Evolutionary conservation across 2,888 invertebrate genomes (phyloP).

Genomic region (Ormyrus labotus): DNA sequence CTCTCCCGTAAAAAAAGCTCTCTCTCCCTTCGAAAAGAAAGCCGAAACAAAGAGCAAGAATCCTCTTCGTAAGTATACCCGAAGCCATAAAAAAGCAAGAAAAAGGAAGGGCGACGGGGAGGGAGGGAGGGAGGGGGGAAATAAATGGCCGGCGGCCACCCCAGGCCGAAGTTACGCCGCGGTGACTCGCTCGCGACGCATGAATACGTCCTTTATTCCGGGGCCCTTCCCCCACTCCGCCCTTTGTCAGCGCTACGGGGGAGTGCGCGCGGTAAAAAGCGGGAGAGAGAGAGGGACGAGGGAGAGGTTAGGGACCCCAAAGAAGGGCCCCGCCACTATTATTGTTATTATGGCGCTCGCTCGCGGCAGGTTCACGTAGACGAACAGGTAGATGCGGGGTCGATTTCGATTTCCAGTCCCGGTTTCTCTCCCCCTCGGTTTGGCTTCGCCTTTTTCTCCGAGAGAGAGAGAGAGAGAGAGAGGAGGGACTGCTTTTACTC

Average conservation of each 20-base stretch:
- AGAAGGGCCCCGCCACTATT: conserved; percentile 32
- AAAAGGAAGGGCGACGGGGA: background rate
- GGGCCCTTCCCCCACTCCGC: conserved; percentile 35
- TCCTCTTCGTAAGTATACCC: no score
- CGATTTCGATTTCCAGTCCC: conserved; percentile 52
- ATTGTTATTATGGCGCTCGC: conserved; percentile 37
- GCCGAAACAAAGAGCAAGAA: background rate
- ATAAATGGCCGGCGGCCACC: conserved; percentile 43
- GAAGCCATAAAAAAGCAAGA: background rate
- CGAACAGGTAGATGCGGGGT: conserved; percentile 45
- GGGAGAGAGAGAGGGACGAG: conserved; percentile 1
- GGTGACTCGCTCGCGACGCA: conserved; percentile 69
- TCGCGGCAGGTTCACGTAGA: conserved; percentile 47
- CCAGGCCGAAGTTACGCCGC: conserved; percentile 67
- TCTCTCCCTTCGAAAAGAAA: background rate
- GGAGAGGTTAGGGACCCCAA: conserved; percentile 41
- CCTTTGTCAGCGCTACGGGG: background rate
- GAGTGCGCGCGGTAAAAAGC: background rate
- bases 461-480: no score
- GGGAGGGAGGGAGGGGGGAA: background rate
- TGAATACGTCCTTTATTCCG: conserved; percentile 67
- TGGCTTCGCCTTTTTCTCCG: conserved; percentile 44
- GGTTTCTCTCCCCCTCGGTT: conserved; percentile 22
- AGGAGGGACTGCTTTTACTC: conserved; percentile 7
- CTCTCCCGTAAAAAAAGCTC: no score